Conservation (phyloP, 2,113 vertebrate genomes). For the Fulica atra region DNA sequence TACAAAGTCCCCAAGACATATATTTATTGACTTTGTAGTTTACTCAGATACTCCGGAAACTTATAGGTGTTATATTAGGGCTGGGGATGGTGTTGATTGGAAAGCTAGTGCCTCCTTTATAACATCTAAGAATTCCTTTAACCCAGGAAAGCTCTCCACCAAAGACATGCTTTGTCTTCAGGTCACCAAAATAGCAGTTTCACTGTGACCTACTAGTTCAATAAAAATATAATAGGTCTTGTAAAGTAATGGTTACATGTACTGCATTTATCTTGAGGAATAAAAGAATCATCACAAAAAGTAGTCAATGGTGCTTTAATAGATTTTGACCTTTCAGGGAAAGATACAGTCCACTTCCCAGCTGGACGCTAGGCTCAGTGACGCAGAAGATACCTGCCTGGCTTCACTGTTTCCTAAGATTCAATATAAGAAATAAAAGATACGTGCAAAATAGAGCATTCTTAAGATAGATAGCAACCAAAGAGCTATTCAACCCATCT, state of each 20-base stretch:
- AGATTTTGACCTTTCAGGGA: neutral
- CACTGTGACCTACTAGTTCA: neutral
- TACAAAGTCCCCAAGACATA: neutral
- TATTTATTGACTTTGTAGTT: neutral
- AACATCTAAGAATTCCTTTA: neutral
- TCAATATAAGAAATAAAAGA: neutral
- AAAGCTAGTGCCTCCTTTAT: neutral
- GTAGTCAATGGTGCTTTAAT: neutral
- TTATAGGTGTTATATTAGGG: neutral
- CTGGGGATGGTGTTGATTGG: neutral
- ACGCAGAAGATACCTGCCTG: neutral
- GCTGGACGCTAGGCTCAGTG: neutral
- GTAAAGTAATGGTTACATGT: neutral
- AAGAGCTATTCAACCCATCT: neutral
- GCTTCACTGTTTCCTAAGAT: neutral
- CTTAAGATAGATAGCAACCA: neutral
- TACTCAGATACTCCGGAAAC: neutral
- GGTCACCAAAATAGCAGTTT: neutral
- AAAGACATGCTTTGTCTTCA: neutral
- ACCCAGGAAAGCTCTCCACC: neutral
- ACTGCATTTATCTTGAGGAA: neutral
- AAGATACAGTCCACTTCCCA: neutral
- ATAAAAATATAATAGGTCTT: neutral
- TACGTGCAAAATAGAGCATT: neutral
- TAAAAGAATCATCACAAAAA: neutral